Percentiles rank a stretch among this genome's conserved stretches.
phyloP scores from a whole-genome alignment of 2,113 vertebrate genomes.

The Lutjanus erythropterus region DNA sequence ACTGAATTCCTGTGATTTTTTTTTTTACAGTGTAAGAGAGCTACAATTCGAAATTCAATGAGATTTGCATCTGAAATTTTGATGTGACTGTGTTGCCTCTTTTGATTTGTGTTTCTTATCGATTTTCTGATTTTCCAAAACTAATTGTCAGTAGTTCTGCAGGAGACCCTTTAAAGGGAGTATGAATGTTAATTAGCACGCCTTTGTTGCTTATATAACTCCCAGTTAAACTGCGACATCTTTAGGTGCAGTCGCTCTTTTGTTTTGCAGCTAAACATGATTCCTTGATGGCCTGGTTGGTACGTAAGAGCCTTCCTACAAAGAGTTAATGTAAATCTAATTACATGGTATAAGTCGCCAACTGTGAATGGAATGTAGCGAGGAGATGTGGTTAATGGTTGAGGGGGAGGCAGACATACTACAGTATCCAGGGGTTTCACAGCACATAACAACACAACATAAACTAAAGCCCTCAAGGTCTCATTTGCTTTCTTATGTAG shows the following conservation, averaged over 20 bases:
- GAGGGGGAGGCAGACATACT: not conserved
- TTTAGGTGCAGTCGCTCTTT: not conserved
- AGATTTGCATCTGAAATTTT: no score
- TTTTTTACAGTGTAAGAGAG: no score
- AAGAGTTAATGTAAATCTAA: slow-evolving; percentile 45
- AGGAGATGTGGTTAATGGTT: not conserved
- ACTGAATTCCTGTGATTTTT: no score
- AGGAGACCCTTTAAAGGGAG: not conserved
- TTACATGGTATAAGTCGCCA: slow-evolving; percentile 25
- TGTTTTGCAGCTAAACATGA: not conserved
- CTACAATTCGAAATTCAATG: no score
- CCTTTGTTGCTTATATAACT: not conserved
- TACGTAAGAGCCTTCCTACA: not conserved
- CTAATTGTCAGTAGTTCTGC: not conserved
- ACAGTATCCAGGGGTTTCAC: not conserved
- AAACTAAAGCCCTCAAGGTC: not conserved
- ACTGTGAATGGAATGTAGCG: slow-evolving; percentile 56
- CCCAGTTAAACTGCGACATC: not conserved
- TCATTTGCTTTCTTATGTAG: not conserved
- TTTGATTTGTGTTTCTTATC: no score
- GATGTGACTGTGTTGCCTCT: no score
- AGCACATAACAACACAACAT: not conserved
- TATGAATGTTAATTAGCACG: not conserved
- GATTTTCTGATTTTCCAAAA: no score
- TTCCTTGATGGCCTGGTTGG: not conserved